Evolutionary conservation across 2,113 vertebrate genomes (phyloP).

Genomic region (Brachyhypopomus occidentalis): DNA sequence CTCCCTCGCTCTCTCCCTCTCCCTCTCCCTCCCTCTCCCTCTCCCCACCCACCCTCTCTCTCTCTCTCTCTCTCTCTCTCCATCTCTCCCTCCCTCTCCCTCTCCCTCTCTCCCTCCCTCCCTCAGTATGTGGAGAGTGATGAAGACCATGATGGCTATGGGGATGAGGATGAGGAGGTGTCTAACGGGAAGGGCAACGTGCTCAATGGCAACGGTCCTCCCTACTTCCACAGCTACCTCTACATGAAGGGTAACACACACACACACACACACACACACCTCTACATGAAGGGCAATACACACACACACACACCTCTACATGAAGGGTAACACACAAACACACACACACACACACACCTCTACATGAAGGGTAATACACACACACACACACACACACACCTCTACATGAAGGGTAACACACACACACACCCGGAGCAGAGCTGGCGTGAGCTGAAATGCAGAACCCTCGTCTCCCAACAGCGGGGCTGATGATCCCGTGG

Average conservation of each 20-base stretch:
- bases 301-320: conserved; percentile 86
- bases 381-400: background rate
- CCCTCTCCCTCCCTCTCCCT: too few relatives aligned
- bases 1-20: background rate
- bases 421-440: too few relatives aligned
- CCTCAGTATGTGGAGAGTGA: conserved; percentile 87
- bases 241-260: conserved; percentile 86
- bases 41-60: background rate
- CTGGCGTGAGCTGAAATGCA: too few relatives aligned
- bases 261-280: background rate
- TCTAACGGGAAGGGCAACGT: conserved; percentile 80
- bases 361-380: conserved; percentile 86
- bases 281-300: too few relatives aligned
- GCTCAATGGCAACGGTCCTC: conserved; percentile 84
- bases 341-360: conserved; percentile 65
- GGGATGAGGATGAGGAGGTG: conserved; percentile 91
- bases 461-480: conserved; percentile 58
- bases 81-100: background rate
- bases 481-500: conserved; percentile 91
- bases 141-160: conserved; percentile 86
- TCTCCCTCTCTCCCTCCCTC: conserved; percentile 29
- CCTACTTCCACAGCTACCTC: conserved; percentile 92
- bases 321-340: conserved; percentile 79
- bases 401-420: too few relatives aligned
- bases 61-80: background rate